phyloP scores from a whole-genome alignment of 2,113 vertebrate genomes.

The Lepidothrix coronata region DNA sequence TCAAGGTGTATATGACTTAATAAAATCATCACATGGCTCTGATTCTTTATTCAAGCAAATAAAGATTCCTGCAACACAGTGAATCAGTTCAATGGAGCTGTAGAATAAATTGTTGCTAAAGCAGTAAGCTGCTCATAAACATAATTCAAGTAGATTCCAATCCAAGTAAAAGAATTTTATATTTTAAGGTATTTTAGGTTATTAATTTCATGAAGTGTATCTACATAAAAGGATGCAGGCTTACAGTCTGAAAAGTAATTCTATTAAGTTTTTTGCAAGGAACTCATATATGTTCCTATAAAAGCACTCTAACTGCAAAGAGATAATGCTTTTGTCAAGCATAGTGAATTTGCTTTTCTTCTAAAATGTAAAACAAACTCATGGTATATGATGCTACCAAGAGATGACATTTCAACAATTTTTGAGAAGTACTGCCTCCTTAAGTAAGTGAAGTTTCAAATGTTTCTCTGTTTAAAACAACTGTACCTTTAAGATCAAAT shows the following conservation, averaged over 20 bases:
- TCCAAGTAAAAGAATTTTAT: neutral
- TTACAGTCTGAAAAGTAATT: neutral
- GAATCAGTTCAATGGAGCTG: neutral
- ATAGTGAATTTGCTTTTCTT: neutral
- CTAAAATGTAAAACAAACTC: neutral
- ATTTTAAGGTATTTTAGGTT: neutral
- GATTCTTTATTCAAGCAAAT: neutral
- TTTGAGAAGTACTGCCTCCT: neutral
- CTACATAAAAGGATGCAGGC: neutral
- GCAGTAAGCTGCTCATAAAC: neutral
- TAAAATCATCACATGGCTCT: neutral
- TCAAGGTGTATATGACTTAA: neutral
- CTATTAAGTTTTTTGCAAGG: neutral
- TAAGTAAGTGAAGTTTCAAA: neutral
- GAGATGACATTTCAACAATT: neutral
- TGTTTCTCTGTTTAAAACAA: slow-evolving; percentile 15
- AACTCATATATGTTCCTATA: neutral
- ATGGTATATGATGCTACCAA: neutral
- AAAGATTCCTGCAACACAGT: neutral
- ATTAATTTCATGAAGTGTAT: neutral
- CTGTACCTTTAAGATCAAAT: neutral
- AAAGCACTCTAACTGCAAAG: neutral
- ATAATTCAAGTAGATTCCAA: neutral
- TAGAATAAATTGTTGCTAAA: neutral
- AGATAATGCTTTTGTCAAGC: neutral